phyloP scores from a whole-genome alignment of 2,797 vertebrate species.

The Ctenosaura bakeri region DNA sequence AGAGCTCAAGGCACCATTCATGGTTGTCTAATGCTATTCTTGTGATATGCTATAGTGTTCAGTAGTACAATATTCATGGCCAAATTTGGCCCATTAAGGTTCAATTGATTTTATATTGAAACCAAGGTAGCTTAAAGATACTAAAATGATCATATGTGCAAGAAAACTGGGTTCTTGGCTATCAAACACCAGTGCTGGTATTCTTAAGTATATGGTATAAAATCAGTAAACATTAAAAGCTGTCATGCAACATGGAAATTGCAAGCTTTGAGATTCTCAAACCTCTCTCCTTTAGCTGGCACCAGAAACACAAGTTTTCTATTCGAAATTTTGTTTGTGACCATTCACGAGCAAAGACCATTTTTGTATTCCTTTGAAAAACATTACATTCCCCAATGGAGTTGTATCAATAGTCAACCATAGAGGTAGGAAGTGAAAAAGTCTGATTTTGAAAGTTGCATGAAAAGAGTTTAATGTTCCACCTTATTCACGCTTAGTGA shows the following conservation, averaged over 20 bases:
- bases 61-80: background rate
- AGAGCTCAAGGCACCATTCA: too few species aligned
- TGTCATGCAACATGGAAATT: background rate
- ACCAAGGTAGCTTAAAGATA: background rate
- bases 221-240: background rate
- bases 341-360: background rate
- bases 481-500: background rate
- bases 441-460: background rate
- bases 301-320: background rate
- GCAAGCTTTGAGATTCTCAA: background rate
- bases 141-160: background rate
- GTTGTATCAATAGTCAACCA: background rate
- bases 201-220: background rate
- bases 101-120: background rate
- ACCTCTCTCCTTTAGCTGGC: background rate
- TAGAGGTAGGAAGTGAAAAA: background rate
- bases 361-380: background rate
- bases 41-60: background rate
- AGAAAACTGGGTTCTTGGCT: background rate
- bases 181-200: background rate
- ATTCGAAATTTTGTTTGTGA: background rate
- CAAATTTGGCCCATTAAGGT: background rate
- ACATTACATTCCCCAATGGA: too few species aligned
- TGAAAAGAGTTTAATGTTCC: background rate
- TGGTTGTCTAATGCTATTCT: background rate